Base-by-base conservation (phyloP, 2,888 invertebrate species). In the Callimorpha dominula region DNA sequence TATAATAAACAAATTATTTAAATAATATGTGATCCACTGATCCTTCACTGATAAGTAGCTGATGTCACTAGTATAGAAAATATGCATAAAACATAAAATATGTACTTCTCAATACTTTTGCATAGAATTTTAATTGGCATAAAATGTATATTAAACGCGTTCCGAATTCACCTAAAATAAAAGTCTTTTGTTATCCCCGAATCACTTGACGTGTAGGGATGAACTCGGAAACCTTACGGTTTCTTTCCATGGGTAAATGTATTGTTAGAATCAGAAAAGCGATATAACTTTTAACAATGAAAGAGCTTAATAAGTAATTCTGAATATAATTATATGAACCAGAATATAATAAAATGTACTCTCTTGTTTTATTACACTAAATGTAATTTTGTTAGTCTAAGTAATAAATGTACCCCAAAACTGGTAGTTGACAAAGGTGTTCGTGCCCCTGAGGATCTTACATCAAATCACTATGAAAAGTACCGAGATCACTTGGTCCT, bases 251-350 rank as follows among this genome's bases (percentile, higher is more conserved):
- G n/a, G 4, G 43, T 64, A 49, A 49, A 49, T 31, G 65, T 50
- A 50, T 31, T 65, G 50, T 50, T 31, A 65, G 31, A 50, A 50
- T 67, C 15, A 50, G 15, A 31, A 50, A 49, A 65, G 64, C 64
- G 43, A 64, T 64, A 43, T 43, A 64, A 64, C n/a, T 64, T 64
- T 64, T 64, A 46, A 64, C 64, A 64, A 64, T 11, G 46, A 42
- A 46, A n/a, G 43, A 15, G n/a, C 42, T 64, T n/a, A 62, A 15
- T 40, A 42, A 46, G 31, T 49, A 65, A 31, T 49, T 9, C 43
- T 46, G 43, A 46, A 46, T 46, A 46, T 46, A 46, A 46, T 46
- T 46, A 3, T 46, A 46, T 46, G 43, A 31, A 8, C 43, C 8
- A 46, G 9, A 0, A 46, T 46, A 46, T 46, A 46, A 46, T 46